Evolutionary conservation across 2,888 invertebrate species (phyloP), one percentile per base, ranked within the genome.

Genomic region (Teleogryllus oceanicus): DNA sequence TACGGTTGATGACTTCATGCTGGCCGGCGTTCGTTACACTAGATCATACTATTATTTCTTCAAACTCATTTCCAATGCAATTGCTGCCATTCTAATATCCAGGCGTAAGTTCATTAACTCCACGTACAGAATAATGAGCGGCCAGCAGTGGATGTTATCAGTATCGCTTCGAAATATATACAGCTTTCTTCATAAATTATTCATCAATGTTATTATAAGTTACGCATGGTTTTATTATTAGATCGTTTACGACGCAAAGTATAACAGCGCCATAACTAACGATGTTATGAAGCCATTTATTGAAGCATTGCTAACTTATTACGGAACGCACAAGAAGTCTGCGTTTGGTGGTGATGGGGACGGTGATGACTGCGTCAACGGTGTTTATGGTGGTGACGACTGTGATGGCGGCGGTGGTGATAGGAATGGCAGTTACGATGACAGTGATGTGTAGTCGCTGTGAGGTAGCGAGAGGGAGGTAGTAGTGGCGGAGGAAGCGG

Each of bases 41-140:
- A 62, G 16, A 62, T 62, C 62, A n/a, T n/a, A 18, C 62, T 62
- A 62, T 62, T 62, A 62, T 62, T 62, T 62, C 62, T 62, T 62
- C 62, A 62, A 62, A 62, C 62, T 62, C 62, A 62, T 62, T 62
- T 62, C 62, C 62, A 62, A 62, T 62, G 62, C 62, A 62, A 62
- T 62, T 62, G 62, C 62, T 62, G 62, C 16, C 62, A 62, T 62
- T 62, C 62, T 62, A 62, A 62, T 62, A 62, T 62, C 16, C 62
- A n/a, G 62, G 16, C 13, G 62, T 62, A 62, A 13, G 62, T 62
- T 62, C 62, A 62, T 62, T 62, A 62, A 62, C 62, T 18, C n/a
- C 62, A 62, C 62, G 62, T 62, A 62, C 62, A 62, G 62, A 62
- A 62, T 62, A 62, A 62, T 62, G 62, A 62, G 62, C 16, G 13